Percentiles rank a stretch among this genome's conserved stretches.
Evolutionary conservation across 2,797 vertebrate genomes (phyloP).

Genomic region (Kryptolebias ocellatus): DNA sequence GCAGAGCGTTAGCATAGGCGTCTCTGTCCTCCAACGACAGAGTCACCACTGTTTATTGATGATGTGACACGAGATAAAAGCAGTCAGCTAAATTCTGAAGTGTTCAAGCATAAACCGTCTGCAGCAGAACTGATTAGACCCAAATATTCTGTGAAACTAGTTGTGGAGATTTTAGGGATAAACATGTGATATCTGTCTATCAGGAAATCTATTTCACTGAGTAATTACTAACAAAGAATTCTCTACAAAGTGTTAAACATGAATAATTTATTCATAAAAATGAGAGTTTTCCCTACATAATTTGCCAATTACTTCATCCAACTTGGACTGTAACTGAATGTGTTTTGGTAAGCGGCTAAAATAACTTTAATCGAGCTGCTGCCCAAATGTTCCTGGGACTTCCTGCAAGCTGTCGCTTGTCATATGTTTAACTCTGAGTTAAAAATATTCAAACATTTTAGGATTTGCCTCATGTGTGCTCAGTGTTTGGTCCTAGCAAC

Average conservation of each 20-base stretch:
- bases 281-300: no score
- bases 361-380: neutral
- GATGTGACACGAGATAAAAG: neutral
- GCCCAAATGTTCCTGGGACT: neutral
- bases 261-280: no score
- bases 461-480: neutral
- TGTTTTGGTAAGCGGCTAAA: slow-evolving; percentile 2
- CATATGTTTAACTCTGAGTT: slow-evolving; percentile 1
- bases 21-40: neutral
- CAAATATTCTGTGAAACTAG: no score
- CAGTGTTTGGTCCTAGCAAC: slow-evolving; percentile 5
- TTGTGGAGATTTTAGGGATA: no score
- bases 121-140: neutral
- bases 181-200: no score
- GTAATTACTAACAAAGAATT: no score
- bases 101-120: neutral
- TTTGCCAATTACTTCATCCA: neutral
- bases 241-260: no score
- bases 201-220: no score
- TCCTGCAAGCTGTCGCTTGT: neutral
- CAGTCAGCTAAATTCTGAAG: neutral
- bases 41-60: slow-evolving; percentile 2
- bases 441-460: slow-evolving; percentile 1
- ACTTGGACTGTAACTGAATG: neutral
- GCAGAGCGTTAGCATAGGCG: neutral